These are phyloP conservation scores for Sebastes minor DNA, from an alignment of 2,797 vertebrate genomes.

Conservation along the genomic window DNA sequence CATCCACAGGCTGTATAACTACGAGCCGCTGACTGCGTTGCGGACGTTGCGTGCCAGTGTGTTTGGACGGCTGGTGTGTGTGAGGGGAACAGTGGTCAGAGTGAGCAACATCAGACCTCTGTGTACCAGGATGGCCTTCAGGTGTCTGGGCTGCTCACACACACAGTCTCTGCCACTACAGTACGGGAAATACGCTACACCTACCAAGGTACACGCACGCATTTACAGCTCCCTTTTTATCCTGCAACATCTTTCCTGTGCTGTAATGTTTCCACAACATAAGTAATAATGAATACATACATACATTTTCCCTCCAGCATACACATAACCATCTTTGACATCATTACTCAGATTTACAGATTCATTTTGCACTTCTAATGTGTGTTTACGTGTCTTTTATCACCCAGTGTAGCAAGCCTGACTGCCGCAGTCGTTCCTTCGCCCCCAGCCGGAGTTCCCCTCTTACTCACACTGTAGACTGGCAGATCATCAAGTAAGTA, in stretches of 20 bases:
- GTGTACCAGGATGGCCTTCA: constrained; percentile 93
- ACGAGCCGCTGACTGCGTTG: constrained; percentile 89
- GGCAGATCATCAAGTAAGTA: constrained; percentile 95
- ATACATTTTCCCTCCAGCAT: not conserved
- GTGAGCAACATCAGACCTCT: constrained; percentile 94
- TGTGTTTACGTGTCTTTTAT: constrained; percentile 30
- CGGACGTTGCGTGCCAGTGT: constrained; percentile 91
- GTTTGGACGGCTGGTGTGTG: constrained; percentile 90
- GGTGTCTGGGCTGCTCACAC: constrained; percentile 86
- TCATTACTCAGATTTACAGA: not conserved
- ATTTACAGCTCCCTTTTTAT: not conserved
- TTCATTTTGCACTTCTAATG: not conserved
- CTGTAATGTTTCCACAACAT: not conserved
- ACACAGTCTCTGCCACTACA: constrained; percentile 85
- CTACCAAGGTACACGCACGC: constrained; percentile 85
- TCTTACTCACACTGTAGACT: constrained; percentile 93
- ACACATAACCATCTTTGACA: not conserved
- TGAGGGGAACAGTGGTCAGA: constrained; percentile 93
- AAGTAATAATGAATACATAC: not conserved
- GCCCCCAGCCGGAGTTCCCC: constrained; percentile 86
- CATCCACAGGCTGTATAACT: constrained; percentile 90
- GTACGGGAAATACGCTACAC: constrained; percentile 90
- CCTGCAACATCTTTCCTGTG: not conserved
- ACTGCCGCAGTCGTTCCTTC: constrained; percentile 90
- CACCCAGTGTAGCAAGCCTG: constrained; percentile 85